Base-by-base conservation (phyloP, 2,797 vertebrate species). In the Enteromius fasciolatus region DNA sequence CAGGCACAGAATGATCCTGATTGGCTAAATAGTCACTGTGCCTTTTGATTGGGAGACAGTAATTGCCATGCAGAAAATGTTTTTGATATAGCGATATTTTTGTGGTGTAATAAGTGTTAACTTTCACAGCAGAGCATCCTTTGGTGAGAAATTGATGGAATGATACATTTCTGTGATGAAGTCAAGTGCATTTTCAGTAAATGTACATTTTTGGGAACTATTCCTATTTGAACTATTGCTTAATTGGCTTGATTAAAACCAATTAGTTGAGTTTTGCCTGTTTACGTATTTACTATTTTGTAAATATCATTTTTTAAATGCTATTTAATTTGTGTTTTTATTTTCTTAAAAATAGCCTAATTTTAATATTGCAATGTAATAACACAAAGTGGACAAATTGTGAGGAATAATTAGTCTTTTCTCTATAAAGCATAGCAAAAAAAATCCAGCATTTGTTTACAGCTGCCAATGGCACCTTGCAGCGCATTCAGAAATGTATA, bases 401-500 rank as follows among this genome's bases (percentile, higher is more conserved):
- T 39, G n/a, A 81, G 69, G 25, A 80, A 28, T 46, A 11, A 70
- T 59, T 28, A 4, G 6, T 70, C 17, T 44, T n/a, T 31, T 14
- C 76, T 44, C 44, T 23, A 72, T 73, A 46, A 70, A 72, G 46
- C 50, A 46, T 28, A 70, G 23, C 3, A 33, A 33, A 9, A 31
- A 59, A 70, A 70, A 70, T 59, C 20, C 57, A 50, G n/a, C 17
- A 77, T 64, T 66, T 52, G 59, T 74, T 63, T 67, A 20, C 33
- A 50, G 59, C 61, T n/a, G 31, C 39, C 70, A 64, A 20, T 41
- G 80, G 28, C 57, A n/a, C 44, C 70, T 73, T 9, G 31, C n/a
- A 52, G 80, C 23, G 57, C 46, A 6, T 81, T 39, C 68, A 75
- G n/a, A 54, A 75, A 25, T 74, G 69, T 48, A 25, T 44, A 67